phyloP scores from a whole-genome alignment of 2,888 invertebrate species.

The Lydus trimaculatus region DNA sequence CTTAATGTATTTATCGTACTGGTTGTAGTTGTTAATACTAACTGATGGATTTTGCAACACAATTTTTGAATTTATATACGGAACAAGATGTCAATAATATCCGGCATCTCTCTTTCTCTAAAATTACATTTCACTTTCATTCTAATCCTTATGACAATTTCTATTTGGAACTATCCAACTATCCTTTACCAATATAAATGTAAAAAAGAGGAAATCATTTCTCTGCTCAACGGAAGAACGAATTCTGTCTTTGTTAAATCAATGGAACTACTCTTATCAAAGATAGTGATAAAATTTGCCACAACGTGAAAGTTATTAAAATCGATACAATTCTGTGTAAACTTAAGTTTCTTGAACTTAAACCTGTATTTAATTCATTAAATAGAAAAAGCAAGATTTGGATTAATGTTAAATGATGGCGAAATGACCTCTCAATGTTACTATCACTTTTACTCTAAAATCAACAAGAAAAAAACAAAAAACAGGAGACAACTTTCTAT shows the following conservation, averaged over 20 bases:
- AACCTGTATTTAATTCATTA: not conserved
- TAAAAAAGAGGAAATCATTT: conserved; percentile 12
- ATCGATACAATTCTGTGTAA: conserved; percentile 10
- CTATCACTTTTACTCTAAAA: not conserved
- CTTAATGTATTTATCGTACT: conserved; percentile 30
- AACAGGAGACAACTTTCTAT: not conserved
- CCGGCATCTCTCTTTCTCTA: conserved; percentile 44
- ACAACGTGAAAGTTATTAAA: conserved; percentile 26
- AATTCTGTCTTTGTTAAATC: conserved; percentile 22
- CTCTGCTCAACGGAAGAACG: conserved; percentile 21
- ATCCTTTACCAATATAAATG: conserved; percentile 5
- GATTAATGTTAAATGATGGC: not conserved
- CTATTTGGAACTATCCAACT: conserved; percentile 10
- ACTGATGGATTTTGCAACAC: conserved; percentile 22
- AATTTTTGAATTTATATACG: conserved; percentile 44
- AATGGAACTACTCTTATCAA: conserved; percentile 19
- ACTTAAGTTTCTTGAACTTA: conserved; percentile 20
- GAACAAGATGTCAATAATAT: conserved; percentile 37
- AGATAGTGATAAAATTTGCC: conserved; percentile 17
- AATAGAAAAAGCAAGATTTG: not conserved
- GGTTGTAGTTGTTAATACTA: conserved; percentile 19
- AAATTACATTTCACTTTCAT: conserved; percentile 53
- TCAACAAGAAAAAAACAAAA: not conserved
- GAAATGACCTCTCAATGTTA: not conserved
- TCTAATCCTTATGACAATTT: conserved; percentile 33